Base-by-base conservation (phyloP, 2,888 invertebrate species). In the Leucoptera coffeella region DNA sequence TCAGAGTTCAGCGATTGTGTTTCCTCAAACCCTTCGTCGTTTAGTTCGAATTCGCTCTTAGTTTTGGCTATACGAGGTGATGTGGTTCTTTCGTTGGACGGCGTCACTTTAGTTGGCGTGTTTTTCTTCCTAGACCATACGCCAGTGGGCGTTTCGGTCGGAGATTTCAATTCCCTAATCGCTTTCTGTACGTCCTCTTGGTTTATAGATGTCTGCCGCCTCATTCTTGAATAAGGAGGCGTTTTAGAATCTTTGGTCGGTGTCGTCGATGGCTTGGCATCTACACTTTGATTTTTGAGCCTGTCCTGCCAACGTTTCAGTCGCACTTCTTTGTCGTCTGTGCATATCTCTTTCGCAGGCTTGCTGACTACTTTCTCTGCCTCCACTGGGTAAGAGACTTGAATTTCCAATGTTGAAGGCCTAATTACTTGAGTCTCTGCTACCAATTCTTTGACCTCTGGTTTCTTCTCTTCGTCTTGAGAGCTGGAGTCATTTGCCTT, bases 1-100 rank as follows among this genome's bases (percentile, higher is more conserved):
- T 89, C 89, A 0, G 89, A 89, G 42, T 88, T 85, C 27, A 90
- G 65, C 45, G 88, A 89, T 45, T 89, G 89, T 1, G 88, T 88
- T 60, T 91, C 91, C 50, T 91, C 90, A 43, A 91, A 91, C 6
- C 91, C 90, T 69, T 91, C 90, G 46, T 91, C 91, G 43, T 88
- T 85, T 23, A 83, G 50, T 40, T 90, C 89, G 35, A 80, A 80
- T 35, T 84, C 83, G 27, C 59, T 65, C 34, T 62, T 65, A 1
- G 72, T 71, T 47, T 74, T 73, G 0, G 75, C 58, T 32, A 62
- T 72, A 15, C 77, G 64, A 1, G 65, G 62, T 3, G 65, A 60
- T 0, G 52, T 56, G 2, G 60, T 62, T 29, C 62, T 45, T 30
- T 65, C 64, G 3, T 34, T 30, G 14, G 33, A 24, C 4, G 42